Conservation (phyloP, 1,140 invertebrate genomes). For the Trichomalopsis sarcophagae region DNA sequence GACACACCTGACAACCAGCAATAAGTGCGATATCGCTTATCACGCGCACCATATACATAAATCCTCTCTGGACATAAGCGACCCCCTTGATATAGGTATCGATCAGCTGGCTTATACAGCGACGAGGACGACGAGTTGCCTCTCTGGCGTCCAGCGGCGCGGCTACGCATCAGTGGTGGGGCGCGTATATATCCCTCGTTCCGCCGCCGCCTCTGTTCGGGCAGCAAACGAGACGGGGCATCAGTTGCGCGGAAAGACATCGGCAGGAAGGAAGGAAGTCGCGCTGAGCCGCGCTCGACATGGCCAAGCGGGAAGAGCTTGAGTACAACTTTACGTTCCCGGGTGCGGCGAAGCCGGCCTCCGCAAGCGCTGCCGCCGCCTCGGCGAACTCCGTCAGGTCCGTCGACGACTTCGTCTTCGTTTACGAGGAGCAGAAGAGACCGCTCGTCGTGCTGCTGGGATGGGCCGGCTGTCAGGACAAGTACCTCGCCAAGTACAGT, state of each 20-base stretch:
- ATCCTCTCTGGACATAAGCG: neutral
- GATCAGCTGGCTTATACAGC: neutral
- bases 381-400: neutral
- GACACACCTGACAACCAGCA: neutral
- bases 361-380: neutral
- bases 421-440: slow-evolving; percentile 75
- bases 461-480: slow-evolving; percentile 87
- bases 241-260: neutral
- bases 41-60: too few species aligned
- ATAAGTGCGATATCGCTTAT: too few species aligned
- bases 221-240: too few species aligned
- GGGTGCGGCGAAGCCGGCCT: neutral
- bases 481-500: slow-evolving; percentile 86
- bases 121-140: neutral
- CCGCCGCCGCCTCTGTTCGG: neutral
- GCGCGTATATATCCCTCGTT: neutral
- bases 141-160: too few species aligned
- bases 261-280: neutral
- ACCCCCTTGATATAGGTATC: neutral
- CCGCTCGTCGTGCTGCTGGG: slow-evolving; percentile 85
- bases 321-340: slow-evolving; percentile 32
- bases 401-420: slow-evolving; percentile 45
- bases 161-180: neutral
- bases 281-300: neutral
- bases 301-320: neutral